These are phyloP conservation scores for Pemphredon lugubris DNA, from an alignment of 2,888 invertebrate genomes.

Conservation along the genomic window DNA sequence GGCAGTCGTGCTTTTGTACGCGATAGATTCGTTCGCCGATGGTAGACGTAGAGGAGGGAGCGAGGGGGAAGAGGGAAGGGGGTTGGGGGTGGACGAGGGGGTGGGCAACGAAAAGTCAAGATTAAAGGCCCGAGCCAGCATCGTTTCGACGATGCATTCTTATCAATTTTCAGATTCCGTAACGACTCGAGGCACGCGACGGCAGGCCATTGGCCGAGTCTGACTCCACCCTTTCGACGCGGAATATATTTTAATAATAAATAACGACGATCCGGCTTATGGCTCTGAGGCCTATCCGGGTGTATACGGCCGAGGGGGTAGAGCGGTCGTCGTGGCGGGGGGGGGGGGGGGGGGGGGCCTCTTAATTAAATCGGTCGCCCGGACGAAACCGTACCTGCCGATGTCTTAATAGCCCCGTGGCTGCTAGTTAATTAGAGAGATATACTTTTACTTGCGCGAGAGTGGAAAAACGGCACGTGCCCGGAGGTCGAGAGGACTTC, in stretches of 20 bases:
- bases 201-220: slow-evolving; percentile 71
- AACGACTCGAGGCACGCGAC: slow-evolving; percentile 78
- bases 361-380: slow-evolving; percentile 71
- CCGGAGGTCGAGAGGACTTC: too few species aligned
- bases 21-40: slow-evolving; percentile 36
- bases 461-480: too few species aligned
- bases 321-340: too few species aligned
- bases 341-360: slow-evolving; percentile 20
- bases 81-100: too few species aligned
- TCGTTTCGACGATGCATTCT: slow-evolving; percentile 70
- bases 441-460: too few species aligned
- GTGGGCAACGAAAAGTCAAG: slow-evolving; percentile 22
- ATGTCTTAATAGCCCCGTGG: slow-evolving; percentile 67
- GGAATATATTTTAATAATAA: slow-evolving; percentile 77
- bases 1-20: too few species aligned
- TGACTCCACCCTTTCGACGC: slow-evolving; percentile 74
- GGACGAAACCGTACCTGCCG: too few species aligned
- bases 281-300: slow-evolving; percentile 23
- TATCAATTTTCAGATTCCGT: slow-evolving; percentile 77
- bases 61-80: slow-evolving; percentile 18
- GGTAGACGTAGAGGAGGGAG: too few species aligned
- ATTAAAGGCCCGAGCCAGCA: slow-evolving; percentile 51
- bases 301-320: too few species aligned
- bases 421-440: too few species aligned
- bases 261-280: slow-evolving; percentile 66